A percentile compares a stretch with the other conserved stretches of the same genome.
These are phyloP conservation scores for Capra hircus DNA, from an alignment of 2,113 vertebrate species.

Conservation along the genomic window DNA sequence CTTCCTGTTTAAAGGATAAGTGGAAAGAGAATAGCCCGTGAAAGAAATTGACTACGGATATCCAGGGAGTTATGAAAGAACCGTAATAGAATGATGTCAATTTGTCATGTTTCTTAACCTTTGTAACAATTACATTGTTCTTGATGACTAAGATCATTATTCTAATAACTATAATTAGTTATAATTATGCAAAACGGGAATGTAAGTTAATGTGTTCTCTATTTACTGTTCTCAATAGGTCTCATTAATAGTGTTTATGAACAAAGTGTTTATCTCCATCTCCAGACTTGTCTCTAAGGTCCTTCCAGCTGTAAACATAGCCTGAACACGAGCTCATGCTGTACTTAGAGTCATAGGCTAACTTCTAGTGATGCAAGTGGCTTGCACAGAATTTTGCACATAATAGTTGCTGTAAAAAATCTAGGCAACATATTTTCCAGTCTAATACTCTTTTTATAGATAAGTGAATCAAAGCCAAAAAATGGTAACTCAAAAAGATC, in stretches of 20 bases:
- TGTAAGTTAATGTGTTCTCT: slow-evolving; percentile 82
- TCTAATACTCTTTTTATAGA: not conserved
- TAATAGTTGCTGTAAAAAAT: not conserved
- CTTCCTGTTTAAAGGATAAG: not conserved
- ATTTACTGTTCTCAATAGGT: slow-evolving; percentile 76
- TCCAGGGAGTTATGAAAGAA: slow-evolving; percentile 50
- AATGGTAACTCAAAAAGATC: not conserved
- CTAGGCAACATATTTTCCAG: not conserved
- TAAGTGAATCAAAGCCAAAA: not conserved
- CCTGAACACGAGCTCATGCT: not conserved
- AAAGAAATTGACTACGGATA: slow-evolving; percentile 63
- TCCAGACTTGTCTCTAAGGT: slow-evolving; percentile 17
- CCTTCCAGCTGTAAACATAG: not conserved
- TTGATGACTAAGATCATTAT: slow-evolving; percentile 79
- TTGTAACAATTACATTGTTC: slow-evolving; percentile 75
- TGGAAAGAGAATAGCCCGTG: not conserved
- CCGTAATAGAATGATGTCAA: slow-evolving; percentile 70
- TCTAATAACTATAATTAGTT: slow-evolving; percentile 83
- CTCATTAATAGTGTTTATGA: slow-evolving; percentile 79
- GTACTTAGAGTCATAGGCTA: not conserved
- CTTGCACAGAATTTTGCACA: not conserved
- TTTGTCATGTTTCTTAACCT: slow-evolving; percentile 80
- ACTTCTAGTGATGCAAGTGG: not conserved
- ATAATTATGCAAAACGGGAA: slow-evolving; percentile 81
- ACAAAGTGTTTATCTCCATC: slow-evolving; percentile 43